Percentiles rank a stretch among this genome's conserved stretches.
phyloP scores from a whole-genome alignment of 1,140 invertebrate species.

The Cydia splendana region DNA sequence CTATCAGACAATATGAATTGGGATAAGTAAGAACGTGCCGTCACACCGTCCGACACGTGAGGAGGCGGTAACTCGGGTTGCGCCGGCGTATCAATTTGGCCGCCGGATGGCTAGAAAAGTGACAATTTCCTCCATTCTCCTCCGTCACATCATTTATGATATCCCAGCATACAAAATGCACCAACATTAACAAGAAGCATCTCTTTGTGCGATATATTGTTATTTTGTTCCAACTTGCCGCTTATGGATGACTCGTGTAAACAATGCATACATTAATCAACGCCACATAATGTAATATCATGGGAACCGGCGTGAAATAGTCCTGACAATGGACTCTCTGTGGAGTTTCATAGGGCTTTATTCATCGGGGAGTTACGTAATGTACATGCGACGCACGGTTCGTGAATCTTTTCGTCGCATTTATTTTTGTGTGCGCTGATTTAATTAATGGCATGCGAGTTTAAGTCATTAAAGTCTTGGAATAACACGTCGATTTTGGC shows the following conservation, averaged over 20 bases:
- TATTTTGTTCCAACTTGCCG: constrained; percentile 17
- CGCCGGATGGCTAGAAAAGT: constrained; percentile 47
- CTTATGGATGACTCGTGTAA: constrained; percentile 32
- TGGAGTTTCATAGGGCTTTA: constrained; percentile 34
- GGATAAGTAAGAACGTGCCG: constrained; percentile 36
- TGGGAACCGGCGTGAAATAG: constrained; percentile 28
- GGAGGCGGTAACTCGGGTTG: constrained; percentile 35
- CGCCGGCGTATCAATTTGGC: constrained; percentile 42
- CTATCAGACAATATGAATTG: constrained; percentile 22
- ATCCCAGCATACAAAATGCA: constrained; percentile 11
- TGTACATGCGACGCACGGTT: background rate
- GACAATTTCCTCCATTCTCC: constrained; percentile 45
- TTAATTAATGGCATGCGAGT: constrained; percentile 11
- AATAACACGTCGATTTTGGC: constrained; percentile 6
- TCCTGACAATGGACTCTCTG: constrained; percentile 44
- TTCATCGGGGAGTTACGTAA: constrained; percentile 24
- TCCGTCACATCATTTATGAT: constrained; percentile 30
- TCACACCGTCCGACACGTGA: constrained; percentile 31
- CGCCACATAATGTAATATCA: constrained; percentile 30
- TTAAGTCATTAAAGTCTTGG: constrained; percentile 18
- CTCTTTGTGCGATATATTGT: constrained; percentile 1
- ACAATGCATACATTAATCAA: constrained; percentile 34
- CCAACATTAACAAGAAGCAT: background rate
- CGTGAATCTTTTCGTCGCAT: background rate
- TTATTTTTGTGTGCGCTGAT: background rate